Conservation (phyloP, 2,113 vertebrate genomes). For the Artemisiospiza belli region DNA sequence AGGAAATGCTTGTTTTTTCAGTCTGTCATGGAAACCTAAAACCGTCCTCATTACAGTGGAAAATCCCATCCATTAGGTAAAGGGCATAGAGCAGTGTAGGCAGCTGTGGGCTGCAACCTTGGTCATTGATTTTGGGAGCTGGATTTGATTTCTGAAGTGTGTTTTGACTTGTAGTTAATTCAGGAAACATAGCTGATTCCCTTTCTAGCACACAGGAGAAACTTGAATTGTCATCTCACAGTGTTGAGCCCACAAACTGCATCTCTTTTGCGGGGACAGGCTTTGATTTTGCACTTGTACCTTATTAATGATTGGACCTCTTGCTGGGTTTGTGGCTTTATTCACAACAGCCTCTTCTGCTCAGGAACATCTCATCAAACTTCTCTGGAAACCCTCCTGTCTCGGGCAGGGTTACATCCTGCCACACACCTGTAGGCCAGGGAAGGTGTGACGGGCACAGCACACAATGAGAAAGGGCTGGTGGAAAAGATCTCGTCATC, state of each 20-base stretch:
- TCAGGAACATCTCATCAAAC: neutral
- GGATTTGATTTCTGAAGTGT: neutral
- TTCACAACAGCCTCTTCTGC: neutral
- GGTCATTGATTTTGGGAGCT: neutral
- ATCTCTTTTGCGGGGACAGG: neutral
- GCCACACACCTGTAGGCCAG: accelerated
- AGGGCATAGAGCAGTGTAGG: accelerated
- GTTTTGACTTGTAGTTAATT: neutral
- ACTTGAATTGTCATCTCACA: neutral
- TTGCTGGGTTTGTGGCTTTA: neutral
- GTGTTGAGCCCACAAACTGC: neutral
- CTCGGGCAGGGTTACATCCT: neutral
- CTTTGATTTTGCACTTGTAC: neutral
- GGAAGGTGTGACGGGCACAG: neutral
- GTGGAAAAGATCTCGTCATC: neutral
- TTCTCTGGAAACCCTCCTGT: neutral
- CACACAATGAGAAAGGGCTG: neutral
- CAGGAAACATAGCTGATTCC: neutral
- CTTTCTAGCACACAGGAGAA: neutral
- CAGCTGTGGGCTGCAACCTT: neutral
- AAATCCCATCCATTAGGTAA: neutral
- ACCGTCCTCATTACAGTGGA: neutral
- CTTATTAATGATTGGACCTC: neutral
- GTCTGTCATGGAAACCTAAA: neutral
- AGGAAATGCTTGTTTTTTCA: neutral